Percentiles rank a stretch among this genome's conserved stretches.
Conservation (phyloP, 2,888 invertebrate species). For the Agonopterix heracliana region DNA sequence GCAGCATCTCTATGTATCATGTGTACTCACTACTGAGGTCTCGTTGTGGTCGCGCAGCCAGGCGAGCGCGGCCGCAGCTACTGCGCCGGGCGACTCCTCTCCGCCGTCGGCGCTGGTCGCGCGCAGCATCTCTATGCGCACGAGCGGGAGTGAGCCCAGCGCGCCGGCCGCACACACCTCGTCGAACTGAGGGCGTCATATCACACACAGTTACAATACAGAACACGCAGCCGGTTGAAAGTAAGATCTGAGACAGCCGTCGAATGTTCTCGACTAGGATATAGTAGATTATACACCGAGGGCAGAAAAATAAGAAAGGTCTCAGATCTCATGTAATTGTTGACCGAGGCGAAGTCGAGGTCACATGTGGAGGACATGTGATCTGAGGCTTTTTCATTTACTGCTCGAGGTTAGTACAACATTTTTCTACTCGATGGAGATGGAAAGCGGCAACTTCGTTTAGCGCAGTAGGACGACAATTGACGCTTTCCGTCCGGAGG, state of each 20-base stretch:
- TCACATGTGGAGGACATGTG: no score
- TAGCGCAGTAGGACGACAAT: no score
- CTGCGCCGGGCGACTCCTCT: constrained; percentile 69
- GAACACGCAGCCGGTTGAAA: no score
- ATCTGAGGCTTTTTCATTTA: no score
- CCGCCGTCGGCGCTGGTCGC: constrained; percentile 82
- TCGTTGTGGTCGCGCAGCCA: constrained; percentile 69
- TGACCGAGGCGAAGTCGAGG: no score
- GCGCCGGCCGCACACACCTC: constrained; percentile 79
- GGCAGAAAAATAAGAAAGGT: no score
- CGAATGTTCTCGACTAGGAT: no score
- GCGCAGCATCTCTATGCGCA: constrained; percentile 85
- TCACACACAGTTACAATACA: not conserved
- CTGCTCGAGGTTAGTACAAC: no score
- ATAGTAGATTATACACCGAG: not conserved
- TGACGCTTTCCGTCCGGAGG: no score
- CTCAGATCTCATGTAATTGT: no score
- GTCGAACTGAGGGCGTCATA: constrained; percentile 68
- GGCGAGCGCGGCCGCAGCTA: constrained; percentile 79
- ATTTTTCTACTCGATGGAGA: no score
- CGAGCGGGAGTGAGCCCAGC: constrained; percentile 79
- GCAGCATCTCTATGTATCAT: constrained; percentile 80
- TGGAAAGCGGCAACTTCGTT: no score
- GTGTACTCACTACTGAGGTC: constrained; percentile 6
- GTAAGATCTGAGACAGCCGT: not conserved